Evolutionary conservation across 1,140 invertebrate genomes (phyloP), one percentile per base, ranked within the genome.

Genomic region (Bicyclus anynana): DNA sequence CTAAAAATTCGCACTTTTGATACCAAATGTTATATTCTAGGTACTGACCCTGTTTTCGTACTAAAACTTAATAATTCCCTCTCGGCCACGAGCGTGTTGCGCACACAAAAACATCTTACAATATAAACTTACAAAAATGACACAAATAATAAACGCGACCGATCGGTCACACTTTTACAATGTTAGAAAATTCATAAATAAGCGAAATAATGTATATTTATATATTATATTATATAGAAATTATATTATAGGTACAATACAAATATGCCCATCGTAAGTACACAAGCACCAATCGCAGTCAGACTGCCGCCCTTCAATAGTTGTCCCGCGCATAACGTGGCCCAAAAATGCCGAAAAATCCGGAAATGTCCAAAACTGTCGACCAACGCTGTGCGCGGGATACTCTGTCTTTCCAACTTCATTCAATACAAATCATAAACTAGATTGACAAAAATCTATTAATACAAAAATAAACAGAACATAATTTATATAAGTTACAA

Each of bases 271-370:
- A 66, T 77, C 81, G 80, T 87, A 87, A 87, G 83, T 87, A 87
- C 83, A 78, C 77, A 78, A 86, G 80, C 80, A 84, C 80, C 83
- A 81, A 67, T 60, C 49, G 83, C 83, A 87, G 83, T 87, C 72
- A 76, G 1, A 87, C 83, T 87, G 81, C 83, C 69, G 70, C 72
- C 55, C 65, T 49, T 69, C 62, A 59, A 52, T 67, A 62, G 53
- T 60, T 63, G 35, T 58, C 54, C 72, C 66, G 62, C 67, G 58
- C 61, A 57, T 50, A 59, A 60, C 60, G 37, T 29, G 29, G 18
- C 44, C 5, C 13, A 26, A 50, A 23, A 23, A 4, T 23, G 23
- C 23, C 2, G 23, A 23, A 23, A 7, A 23, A 4, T 23, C 23
- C 23, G 7, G 23, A 23, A 23, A 23, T 23, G 2, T 23, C 7